phyloP scores from a whole-genome alignment of 2,888 invertebrate genomes.

The Drosophila prolongata region DNA sequence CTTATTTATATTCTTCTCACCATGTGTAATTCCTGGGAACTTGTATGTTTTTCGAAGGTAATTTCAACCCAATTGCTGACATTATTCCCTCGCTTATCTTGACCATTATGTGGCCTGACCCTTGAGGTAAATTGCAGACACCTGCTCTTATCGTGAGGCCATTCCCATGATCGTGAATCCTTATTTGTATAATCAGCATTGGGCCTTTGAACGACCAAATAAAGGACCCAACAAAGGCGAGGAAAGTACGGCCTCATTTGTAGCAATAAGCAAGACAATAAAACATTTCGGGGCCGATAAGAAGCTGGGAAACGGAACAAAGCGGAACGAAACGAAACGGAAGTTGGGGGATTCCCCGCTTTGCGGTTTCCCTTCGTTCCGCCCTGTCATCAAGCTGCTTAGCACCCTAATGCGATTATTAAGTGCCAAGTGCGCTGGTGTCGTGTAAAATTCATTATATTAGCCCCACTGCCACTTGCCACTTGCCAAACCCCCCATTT shows the following conservation, averaged over 20 bases:
- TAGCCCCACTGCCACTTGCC: conserved; percentile 43
- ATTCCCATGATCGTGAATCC: conserved; percentile 18
- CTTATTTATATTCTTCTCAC: background rate
- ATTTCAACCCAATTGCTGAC: conserved; percentile 1
- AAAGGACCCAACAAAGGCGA: conserved; percentile 17
- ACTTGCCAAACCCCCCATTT: conserved; percentile 13
- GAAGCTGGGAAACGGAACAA: conserved; percentile 31
- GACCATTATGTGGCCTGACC: conserved; percentile 7
- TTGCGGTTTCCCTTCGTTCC: conserved; percentile 4
- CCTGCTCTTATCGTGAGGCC: conserved; percentile 52
- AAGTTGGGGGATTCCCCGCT: background rate
- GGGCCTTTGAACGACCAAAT: background rate
- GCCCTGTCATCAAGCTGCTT: conserved; percentile 73
- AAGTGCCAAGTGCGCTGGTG: conserved; percentile 71
- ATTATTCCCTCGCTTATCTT: conserved; percentile 12
- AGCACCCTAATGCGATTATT: conserved; percentile 78
- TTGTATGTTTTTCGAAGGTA: background rate
- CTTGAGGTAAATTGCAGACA: conserved; percentile 50
- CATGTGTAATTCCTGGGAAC: background rate
- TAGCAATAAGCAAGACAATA: conserved; percentile 74
- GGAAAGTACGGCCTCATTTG: conserved; percentile 56
- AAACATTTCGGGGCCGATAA: conserved; percentile 69
- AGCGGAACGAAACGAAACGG: conserved; percentile 28
- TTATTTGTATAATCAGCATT: conserved; percentile 28
- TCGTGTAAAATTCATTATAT: conserved; percentile 76